These are phyloP conservation scores for Panzeria rudis DNA, from an alignment of 2,888 invertebrate species.

Conservation along the genomic window DNA sequence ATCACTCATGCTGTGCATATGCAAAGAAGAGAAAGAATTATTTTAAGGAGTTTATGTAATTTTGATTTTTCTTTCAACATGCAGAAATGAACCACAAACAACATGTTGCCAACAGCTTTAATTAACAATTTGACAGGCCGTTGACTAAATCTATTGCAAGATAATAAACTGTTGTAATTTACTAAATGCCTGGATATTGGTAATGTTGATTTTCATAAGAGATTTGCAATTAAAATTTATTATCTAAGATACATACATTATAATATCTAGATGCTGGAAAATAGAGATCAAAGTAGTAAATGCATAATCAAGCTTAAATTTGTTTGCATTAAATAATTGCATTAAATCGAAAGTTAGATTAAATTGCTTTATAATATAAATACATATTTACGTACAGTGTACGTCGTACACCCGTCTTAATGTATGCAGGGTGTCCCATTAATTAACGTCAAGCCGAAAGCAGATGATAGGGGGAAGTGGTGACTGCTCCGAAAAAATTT, in stretches of 20 bases:
- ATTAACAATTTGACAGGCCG: constrained; percentile 63
- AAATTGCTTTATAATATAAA: no score
- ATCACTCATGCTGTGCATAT: constrained; percentile 39
- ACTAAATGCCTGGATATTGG: constrained; percentile 1
- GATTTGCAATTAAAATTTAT: constrained; percentile 2
- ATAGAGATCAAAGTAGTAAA: not conserved
- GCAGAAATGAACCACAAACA: constrained; percentile 35
- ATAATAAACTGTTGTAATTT: constrained; percentile 30
- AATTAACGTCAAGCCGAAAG: no score
- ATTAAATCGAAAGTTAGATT: not conserved
- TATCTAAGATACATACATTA: not conserved
- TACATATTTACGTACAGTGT: no score
- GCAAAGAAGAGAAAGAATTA: constrained; percentile 25
- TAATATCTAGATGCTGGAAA: no score
- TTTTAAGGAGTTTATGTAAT: constrained; percentile 50
- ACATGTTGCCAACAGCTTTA: constrained; percentile 56
- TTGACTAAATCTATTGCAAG: constrained; percentile 40
- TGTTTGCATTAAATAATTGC: not conserved
- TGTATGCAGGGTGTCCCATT: no score
- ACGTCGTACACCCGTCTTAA: no score
- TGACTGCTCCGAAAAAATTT: no score
- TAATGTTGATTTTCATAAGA: constrained; percentile 7
- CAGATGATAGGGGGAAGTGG: no score
- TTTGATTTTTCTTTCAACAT: constrained; percentile 42
- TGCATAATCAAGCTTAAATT: not conserved